Percentiles rank a stretch among this genome's conserved stretches.
Evolutionary conservation across 64 coral and sea anemone genomes (phyloP).

Genomic region (Porites australiensis): DNA sequence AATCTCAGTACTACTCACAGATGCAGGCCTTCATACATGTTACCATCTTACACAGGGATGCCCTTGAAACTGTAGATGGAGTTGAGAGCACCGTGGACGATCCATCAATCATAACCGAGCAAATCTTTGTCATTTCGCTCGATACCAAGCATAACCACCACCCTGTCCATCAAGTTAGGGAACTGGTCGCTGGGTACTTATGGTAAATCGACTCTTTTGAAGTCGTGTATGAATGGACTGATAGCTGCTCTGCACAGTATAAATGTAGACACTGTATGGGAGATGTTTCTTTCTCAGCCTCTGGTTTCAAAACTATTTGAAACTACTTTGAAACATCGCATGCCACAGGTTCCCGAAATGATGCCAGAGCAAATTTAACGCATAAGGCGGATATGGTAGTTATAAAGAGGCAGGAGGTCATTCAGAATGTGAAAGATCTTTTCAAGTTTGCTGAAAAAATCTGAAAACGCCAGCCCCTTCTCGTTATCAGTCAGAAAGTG

Average conservation of each 20-base stretch:
- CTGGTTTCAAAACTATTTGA: background rate
- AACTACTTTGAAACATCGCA: conserved; percentile 47
- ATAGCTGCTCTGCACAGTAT: conserved; percentile 34
- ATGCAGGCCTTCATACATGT: background rate
- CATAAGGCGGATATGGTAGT: background rate
- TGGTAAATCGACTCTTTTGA: background rate
- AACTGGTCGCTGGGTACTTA: background rate
- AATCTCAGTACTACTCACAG: background rate
- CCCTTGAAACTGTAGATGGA: background rate
- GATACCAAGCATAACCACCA: conserved; percentile 16
- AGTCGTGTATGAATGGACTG: background rate
- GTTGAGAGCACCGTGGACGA: background rate
- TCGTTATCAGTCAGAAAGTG: background rate
- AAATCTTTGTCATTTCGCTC: background rate
- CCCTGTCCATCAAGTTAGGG: background rate
- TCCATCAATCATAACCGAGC: background rate
- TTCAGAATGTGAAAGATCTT: too few relatives aligned
- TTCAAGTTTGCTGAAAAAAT: too few relatives aligned
- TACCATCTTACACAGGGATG: background rate
- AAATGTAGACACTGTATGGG: conserved; percentile 37
- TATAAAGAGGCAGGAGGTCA: background rate
- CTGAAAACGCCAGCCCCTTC: too few relatives aligned
- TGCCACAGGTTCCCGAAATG: conserved; percentile 12
- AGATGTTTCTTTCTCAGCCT: conserved; percentile 14
- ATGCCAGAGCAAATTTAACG: background rate